Conservation (phyloP, 2,888 invertebrate species). For the Anthophora plumipes region DNA sequence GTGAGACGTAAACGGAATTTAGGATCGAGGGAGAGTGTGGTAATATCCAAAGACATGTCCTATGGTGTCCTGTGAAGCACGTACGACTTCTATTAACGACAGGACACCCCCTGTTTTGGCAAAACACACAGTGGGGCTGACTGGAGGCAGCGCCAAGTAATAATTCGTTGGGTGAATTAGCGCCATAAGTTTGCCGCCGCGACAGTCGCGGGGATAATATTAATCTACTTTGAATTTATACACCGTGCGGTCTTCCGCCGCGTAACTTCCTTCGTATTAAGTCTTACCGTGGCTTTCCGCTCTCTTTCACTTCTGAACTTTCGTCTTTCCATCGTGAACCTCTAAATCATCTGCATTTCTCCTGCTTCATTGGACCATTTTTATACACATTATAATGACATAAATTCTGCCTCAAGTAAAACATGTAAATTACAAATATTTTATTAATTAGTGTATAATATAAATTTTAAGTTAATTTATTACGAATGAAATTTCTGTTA, state of each 20-base stretch:
- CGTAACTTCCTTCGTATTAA: conserved; percentile 58
- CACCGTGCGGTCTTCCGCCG: conserved; percentile 69
- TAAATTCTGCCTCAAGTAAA: too few relatives aligned
- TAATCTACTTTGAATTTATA: conserved; percentile 84
- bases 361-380: background rate
- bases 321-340: background rate
- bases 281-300: conserved; percentile 49
- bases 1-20: conserved; percentile 7
- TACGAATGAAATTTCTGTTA: too few relatives aligned
- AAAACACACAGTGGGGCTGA: conserved; percentile 77
- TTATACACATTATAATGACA: too few relatives aligned
- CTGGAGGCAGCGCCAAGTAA: conserved; percentile 80
- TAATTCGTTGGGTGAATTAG: conserved; percentile 83
- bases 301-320: conserved; percentile 40
- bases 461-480: too few relatives aligned
- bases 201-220: conserved; percentile 83
- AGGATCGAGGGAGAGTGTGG: background rate
- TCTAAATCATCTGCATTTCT: background rate
- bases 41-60: conserved; percentile 55
- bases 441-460: too few relatives aligned
- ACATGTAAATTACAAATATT: too few relatives aligned
- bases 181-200: conserved; percentile 82
- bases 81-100: conserved; percentile 74
- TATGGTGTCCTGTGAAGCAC: conserved; percentile 62
- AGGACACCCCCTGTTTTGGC: conserved; percentile 67